Evolutionary conservation across 2,797 vertebrate genomes (phyloP), one percentile per base, ranked within the genome.

Genomic region (Hozukius guyotensis): DNA sequence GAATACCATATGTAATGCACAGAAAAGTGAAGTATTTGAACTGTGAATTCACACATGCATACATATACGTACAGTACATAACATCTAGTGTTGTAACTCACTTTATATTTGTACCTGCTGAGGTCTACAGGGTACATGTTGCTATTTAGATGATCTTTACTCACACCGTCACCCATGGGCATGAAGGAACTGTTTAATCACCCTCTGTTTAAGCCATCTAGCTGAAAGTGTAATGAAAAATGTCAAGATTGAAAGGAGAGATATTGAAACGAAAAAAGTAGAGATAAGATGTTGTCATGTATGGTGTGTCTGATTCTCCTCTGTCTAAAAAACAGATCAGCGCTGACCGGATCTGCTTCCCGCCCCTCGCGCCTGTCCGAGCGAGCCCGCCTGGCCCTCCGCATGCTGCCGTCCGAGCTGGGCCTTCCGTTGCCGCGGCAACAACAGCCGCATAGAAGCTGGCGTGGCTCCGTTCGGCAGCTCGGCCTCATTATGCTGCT

Each of bases 401-500:
- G 82, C 56, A 77, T 96, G 36, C 91, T 96, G 65, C 93, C 95
- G 80, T 96, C 89, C 0, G 96, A 98, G 92, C 94, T 99, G 80
- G 95, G 96, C 72, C 75, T 96, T 16, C 62, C 91, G 64, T 85
- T 13, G 32, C 90, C 55, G 42, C 60, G 92, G 89, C 92, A 94
- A 94, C 93, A 89, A 85, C 85, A 89, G 81, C 84, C 32, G 71
- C 86, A 74, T 77, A 75, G 87, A 76, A 70, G 90, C 87, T 90
- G 92, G 89, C 87, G 81, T 77, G 82, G 85, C 86, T 93, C 70
- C 66, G 85, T 87, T 90, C 78, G 68, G 88, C 93, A 96, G 81
- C 96, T 97, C 91, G 95, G 95, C 94, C 94, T 96, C 84, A 92
- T 97, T 56, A 22, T 94, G 31, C 88, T 96, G 87, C 92, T 98